Percentiles rank a stretch among this genome's conserved stretches.
Evolutionary conservation across 2,113 vertebrate genomes (phyloP).

Genomic region (Desmodus rotundus): DNA sequence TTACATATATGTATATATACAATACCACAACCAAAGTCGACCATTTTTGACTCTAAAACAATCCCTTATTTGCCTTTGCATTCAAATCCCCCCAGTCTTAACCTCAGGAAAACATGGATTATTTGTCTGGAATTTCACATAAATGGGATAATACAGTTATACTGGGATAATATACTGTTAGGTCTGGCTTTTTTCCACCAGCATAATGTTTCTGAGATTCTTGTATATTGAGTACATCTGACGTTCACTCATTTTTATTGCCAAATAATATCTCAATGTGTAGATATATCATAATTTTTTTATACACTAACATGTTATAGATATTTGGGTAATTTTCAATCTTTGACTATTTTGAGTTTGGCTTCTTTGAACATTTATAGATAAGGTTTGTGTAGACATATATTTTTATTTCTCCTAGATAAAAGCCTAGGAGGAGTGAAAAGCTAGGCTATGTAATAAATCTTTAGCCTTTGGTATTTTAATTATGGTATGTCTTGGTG

Average conservation of each 20-base stretch:
- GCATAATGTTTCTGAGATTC: conserved; percentile 25
- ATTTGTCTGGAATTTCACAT: background rate
- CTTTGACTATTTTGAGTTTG: conserved; percentile 17
- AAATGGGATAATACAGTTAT: background rate
- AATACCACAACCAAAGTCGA: background rate
- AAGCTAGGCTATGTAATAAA: background rate
- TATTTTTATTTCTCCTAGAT: conserved; percentile 32
- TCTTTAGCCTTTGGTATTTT: no score
- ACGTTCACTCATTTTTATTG: background rate
- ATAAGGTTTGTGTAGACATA: background rate
- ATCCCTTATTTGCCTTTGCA: background rate
- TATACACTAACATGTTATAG: background rate
- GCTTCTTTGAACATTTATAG: background rate
- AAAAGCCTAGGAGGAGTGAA: background rate
- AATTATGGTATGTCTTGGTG: no score
- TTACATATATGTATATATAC: background rate
- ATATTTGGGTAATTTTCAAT: background rate
- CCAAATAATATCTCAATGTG: background rate
- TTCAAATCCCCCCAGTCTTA: background rate
- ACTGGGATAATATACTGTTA: background rate
- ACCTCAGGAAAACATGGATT: background rate
- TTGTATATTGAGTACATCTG: background rate
- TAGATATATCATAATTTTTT: background rate
- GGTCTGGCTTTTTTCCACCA: background rate
- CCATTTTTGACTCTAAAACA: background rate